Base-by-base conservation (phyloP, 1,140 invertebrate species). In the Goniozus legneri region DNA sequence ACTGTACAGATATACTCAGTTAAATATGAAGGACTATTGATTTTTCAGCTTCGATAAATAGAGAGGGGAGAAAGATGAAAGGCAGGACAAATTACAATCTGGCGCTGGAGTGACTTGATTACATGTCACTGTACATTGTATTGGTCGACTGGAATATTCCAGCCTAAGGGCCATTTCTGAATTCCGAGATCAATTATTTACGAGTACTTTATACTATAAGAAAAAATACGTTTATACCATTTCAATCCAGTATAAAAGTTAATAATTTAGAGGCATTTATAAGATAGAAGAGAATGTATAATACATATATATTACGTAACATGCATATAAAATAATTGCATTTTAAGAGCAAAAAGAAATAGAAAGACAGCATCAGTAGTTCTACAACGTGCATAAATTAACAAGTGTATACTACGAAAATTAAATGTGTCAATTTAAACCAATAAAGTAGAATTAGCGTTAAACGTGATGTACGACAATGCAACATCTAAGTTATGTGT, bases 1-100 rank as follows among this genome's bases (percentile, higher is more conserved):
- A 31, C 6, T 10, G 18, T 14, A 41, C 24, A 35, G 38, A 41
- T 22, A 45, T 37, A 31, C 18, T 40, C 30, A 49, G 38, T 54
- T 44, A 44, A 50, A 44, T 36, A 30, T 41, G 43, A 35, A 37
- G 40, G 21, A 41, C 50, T 60, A 60, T 60, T 56, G 57, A 56
- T 60, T 60, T 60, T 56, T 54, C 46, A 54, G 53, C 54, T 44
- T 60, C 54, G 50, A 60, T 54, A 52, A 60, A 56, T 54, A 60
- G 47, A 44, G 44, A 18, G 39, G 20, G 27, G 19, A 32, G 20
- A 47, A 50, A 54, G 54, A 56, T 54, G 45, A 60, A 56, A 56
- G 54, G 47, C 54, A 50, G 38, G 47, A 47, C 34, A 58, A 51
- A 56, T 51, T 60, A 56, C 49, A 56, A 50, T 44, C 41, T 30